phyloP scores from a whole-genome alignment of 2,888 invertebrate genomes.

The Chrysolina oricalcia region DNA sequence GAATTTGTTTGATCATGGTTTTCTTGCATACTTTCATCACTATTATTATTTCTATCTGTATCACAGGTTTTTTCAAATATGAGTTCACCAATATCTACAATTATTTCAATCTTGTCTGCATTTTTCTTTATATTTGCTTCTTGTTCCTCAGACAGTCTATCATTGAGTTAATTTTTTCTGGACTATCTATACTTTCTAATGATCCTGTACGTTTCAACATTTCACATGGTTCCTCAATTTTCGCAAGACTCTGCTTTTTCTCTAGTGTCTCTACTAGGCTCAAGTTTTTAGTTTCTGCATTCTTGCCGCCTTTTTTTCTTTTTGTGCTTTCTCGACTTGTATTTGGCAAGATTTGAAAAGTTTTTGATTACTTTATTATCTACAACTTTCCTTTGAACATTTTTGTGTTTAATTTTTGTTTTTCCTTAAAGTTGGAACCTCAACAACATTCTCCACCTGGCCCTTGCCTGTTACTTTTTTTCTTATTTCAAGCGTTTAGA shows the following conservation, averaged over 20 bases:
- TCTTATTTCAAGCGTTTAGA: too few relatives aligned
- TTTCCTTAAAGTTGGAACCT: too few relatives aligned
- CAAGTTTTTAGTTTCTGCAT: neutral
- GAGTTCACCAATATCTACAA: neutral
- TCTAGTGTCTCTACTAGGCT: neutral
- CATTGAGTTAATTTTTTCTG: neutral
- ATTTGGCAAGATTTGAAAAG: constrained; percentile 14
- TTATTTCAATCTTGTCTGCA: neutral
- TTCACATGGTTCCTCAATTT: constrained; percentile 18
- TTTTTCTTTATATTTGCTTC: neutral
- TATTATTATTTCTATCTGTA: constrained; percentile 43
- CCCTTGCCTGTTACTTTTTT: too few relatives aligned
- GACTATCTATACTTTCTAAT: neutral
- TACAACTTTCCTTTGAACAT: too few relatives aligned
- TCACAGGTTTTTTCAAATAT: constrained; percentile 34
- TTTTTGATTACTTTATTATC: too few relatives aligned
- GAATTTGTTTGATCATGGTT: neutral
- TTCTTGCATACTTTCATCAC: constrained; percentile 29
- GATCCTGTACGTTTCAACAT: neutral
- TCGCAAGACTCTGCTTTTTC: neutral
- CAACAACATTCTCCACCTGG: too few relatives aligned
- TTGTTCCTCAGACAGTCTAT: neutral
- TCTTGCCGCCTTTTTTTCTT: neutral
- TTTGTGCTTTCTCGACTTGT: constrained; percentile 21
- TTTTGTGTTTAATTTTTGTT: too few relatives aligned